Base-by-base conservation (phyloP, 2,797 vertebrate species). In the Gambelia wislizenii region DNA sequence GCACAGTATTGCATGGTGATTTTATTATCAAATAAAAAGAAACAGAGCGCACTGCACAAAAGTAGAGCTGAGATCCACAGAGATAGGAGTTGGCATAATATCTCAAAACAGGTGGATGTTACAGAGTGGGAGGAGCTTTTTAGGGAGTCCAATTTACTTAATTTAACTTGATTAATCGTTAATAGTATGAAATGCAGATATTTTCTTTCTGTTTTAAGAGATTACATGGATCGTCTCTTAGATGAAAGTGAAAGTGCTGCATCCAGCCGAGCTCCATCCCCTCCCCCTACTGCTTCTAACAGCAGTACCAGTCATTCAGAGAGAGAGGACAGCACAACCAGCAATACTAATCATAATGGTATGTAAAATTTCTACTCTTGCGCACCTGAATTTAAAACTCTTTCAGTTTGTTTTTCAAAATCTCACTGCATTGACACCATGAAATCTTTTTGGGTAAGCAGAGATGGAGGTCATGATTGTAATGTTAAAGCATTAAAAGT, bases 181-280 rank as follows among this genome's bases (percentile, higher is more conserved):
- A 47, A 42, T 27, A 44, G 1, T 22, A 42, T 82, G 27, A 83
- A 82, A 79, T 69, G 13, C 36, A n/a, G 18, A 79, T 80, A 27
- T 52, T 81, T 74, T 69, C 1, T 90, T 91, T 92, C 44, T 87
- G 22, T 92, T 72, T 75, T 81, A 92, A 99, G 99, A 94, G 98
- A 99, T 96, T 99, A 99, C 93, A 99, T 99, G 98, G 99, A 99
- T 90, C 97, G 98, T n/a, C 97, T 98, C 91, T 95, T 99, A 92
- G 98, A 99, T 70, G 98, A 99, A 94, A 98, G 98, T 0, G 99
- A 99, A 95, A 99, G 98, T 4, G 97, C 98, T 0, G 97, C 98
- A 0, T 98, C 98, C 89, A 99, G 98, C 83, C 94, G 98, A 67
- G 98, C 98, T 2, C 97, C 98, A 0, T 98, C 98, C 6, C 98